Evolutionary conservation across 2,113 vertebrate genomes (phyloP).

Genomic region (Leucopsar rothschildi): DNA sequence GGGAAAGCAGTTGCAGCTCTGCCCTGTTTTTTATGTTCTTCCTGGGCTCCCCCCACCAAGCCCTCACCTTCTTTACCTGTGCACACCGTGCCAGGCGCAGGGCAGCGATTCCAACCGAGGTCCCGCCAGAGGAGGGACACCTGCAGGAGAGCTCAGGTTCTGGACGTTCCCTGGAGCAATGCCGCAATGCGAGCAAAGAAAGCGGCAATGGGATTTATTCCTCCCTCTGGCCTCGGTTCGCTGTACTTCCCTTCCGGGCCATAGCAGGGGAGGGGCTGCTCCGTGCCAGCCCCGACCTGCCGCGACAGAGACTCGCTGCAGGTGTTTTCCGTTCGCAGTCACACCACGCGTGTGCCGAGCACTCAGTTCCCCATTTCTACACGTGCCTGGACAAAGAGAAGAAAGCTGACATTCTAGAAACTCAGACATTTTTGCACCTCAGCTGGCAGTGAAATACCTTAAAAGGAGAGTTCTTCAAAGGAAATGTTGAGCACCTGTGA

Average conservation of each 20-base stretch:
- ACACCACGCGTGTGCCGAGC: fast-evolving
- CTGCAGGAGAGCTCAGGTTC: background rate
- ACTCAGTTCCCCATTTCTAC: background rate
- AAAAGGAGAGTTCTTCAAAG: background rate
- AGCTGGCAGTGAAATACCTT: background rate
- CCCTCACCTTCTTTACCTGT: background rate
- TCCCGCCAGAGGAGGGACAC: background rate
- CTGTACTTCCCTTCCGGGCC: background rate
- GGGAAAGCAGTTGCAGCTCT: background rate
- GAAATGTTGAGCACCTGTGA: fast-evolving
- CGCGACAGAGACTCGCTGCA: background rate
- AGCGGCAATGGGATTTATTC: background rate
- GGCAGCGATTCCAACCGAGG: fast-evolving
- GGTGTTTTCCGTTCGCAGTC: background rate
- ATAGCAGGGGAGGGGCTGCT: background rate
- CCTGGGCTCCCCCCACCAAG: background rate
- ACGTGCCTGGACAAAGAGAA: background rate
- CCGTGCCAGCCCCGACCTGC: background rate
- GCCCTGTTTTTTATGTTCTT: background rate
- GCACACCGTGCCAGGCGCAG: background rate
- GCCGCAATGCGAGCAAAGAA: fast-evolving
- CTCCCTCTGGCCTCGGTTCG: fast-evolving
- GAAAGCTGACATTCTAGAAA: background rate
- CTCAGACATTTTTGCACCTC: background rate
- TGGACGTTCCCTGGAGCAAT: fast-evolving